Evolutionary conservation across 1,140 invertebrate species (phyloP).

Genomic region (Vanessa atalanta): DNA sequence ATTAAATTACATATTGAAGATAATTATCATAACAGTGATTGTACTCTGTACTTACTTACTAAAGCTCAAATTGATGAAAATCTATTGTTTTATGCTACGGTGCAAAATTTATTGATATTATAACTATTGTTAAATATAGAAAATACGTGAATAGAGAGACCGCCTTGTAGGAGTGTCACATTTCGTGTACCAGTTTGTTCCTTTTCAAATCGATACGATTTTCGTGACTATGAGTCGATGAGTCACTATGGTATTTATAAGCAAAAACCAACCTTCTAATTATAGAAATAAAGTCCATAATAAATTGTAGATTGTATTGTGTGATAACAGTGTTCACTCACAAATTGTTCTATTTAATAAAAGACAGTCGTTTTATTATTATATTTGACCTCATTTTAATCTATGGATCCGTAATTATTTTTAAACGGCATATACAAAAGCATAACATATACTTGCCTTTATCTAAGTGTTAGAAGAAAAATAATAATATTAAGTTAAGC

Average conservation of each 20-base stretch:
- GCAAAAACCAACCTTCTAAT: slow-evolving; percentile 14
- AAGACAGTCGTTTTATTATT: slow-evolving; percentile 25
- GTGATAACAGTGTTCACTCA: slow-evolving; percentile 18
- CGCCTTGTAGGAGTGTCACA: slow-evolving; percentile 34
- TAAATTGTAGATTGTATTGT: slow-evolving; percentile 13
- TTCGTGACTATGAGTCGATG: slow-evolving; percentile 49
- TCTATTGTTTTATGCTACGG: slow-evolving; percentile 40
- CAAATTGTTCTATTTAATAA: slow-evolving; percentile 32
- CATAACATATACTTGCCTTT: slow-evolving; percentile 10
- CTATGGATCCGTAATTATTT: slow-evolving; percentile 10
- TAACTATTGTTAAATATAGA: slow-evolving; percentile 36
- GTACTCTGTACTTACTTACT: slow-evolving; percentile 39
- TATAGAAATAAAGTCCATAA: slow-evolving; percentile 6
- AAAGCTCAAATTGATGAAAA: slow-evolving; percentile 45
- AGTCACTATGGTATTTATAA: slow-evolving; percentile 21
- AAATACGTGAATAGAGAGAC: slow-evolving; percentile 36
- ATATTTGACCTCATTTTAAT: slow-evolving; percentile 31
- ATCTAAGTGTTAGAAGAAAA: slow-evolving; percentile 18
- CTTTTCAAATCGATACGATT: slow-evolving; percentile 55
- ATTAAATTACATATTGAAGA: slow-evolving; percentile 19
- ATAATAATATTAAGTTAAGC: slow-evolving; percentile 22
- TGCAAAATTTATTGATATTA: slow-evolving; percentile 34
- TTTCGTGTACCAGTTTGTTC: slow-evolving; percentile 48
- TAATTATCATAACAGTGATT: slow-evolving; percentile 26
- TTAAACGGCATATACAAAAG: slow-evolving; percentile 22